These are phyloP conservation scores for Hemiscyllium ocellatum DNA, from an alignment of 2,113 vertebrate species.

Conservation along the genomic window DNA sequence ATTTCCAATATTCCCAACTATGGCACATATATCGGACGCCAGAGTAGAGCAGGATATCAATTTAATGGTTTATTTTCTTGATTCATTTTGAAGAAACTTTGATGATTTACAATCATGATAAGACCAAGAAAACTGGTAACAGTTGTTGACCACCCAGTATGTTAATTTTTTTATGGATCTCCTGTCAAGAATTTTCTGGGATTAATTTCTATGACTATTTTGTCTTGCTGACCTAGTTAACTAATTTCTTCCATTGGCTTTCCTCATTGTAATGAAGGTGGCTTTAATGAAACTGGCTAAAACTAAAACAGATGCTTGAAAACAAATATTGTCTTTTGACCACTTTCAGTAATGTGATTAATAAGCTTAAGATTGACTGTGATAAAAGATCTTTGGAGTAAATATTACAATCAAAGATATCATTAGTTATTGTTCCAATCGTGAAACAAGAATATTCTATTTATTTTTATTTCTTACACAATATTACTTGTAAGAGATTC, in stretches of 20 bases:
- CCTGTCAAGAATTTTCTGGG: neutral
- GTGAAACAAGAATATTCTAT: neutral
- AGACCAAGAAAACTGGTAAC: neutral
- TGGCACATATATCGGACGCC: neutral
- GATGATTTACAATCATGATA: neutral
- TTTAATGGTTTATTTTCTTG: neutral
- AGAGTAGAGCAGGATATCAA: neutral
- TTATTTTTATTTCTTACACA: neutral
- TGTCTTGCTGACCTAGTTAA: constrained; percentile 19
- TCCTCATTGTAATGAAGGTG: neutral
- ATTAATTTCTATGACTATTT: neutral
- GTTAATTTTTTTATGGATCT: constrained; percentile 15
- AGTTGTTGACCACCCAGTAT: constrained; percentile 18
- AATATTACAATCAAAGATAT: neutral
- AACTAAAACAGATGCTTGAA: constrained; percentile 18
- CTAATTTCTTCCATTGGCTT: neutral
- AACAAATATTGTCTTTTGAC: neutral
- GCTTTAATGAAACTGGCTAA: neutral
- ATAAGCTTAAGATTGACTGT: constrained; percentile 16
- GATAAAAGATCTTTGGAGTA: constrained; percentile 12
- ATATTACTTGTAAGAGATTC: neutral
- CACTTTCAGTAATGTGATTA: constrained; percentile 1
- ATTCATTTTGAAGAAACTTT: neutral
- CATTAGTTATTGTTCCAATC: neutral
- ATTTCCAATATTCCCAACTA: neutral